Conservation (phyloP, 2,113 vertebrate species). For the Deroptyus accipitrinus region DNA sequence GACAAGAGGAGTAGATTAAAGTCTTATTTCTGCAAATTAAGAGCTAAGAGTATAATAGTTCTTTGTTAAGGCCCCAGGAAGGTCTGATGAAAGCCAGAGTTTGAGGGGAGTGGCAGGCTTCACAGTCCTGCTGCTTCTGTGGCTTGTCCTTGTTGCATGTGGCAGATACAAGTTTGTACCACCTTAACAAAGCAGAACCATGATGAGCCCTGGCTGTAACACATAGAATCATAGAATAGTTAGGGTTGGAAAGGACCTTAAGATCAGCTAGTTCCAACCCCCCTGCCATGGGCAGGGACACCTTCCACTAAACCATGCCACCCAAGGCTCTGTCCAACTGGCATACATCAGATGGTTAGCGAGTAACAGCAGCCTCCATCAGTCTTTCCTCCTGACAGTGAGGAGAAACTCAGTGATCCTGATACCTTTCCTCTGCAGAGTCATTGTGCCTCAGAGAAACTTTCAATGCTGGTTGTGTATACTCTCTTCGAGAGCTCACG, state of each 20-base stretch:
- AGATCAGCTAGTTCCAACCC: too few relatives aligned
- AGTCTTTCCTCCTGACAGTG: not conserved
- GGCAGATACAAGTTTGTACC: accelerated
- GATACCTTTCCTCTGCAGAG: not conserved
- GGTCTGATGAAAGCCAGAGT: not conserved
- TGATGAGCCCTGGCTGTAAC: not conserved
- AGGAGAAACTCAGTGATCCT: not conserved
- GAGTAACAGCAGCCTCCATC: not conserved
- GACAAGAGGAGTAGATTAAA: not conserved
- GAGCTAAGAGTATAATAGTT: not conserved
- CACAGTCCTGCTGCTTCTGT: not conserved
- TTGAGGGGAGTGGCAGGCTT: not conserved
- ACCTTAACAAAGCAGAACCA: not conserved
- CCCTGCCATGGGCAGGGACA: too few relatives aligned
- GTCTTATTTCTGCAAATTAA: not conserved
- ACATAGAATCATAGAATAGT: too few relatives aligned
- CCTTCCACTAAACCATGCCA: too few relatives aligned
- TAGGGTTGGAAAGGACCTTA: too few relatives aligned
- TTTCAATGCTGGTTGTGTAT: not conserved
- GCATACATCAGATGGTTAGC: not conserved
- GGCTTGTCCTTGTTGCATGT: not conserved
- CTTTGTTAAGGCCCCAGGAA: not conserved
- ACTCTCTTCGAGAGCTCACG: not conserved
- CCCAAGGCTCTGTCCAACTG: too few relatives aligned
- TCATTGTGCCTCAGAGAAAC: not conserved